phyloP scores from a whole-genome alignment of 2,113 vertebrate genomes.

The Stegostoma tigrinum region DNA sequence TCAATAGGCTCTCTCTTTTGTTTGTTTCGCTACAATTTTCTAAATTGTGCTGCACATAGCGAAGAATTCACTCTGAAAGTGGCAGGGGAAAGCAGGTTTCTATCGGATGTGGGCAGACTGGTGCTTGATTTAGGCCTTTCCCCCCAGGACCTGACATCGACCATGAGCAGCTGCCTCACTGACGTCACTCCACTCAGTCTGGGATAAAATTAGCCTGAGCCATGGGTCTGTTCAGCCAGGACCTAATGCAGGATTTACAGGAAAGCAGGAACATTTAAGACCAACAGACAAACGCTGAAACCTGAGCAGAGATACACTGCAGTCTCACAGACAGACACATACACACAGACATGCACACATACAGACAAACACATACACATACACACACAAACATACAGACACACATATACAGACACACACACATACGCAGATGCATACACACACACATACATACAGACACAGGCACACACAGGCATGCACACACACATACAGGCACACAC shows the following conservation, averaged over 20 bases:
- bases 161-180: conserved; percentile 1
- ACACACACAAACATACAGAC: not conserved
- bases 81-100: not conserved
- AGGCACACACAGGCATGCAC: too few species aligned
- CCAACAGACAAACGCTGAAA: not conserved
- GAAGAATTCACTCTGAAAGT: not conserved
- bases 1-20: not conserved
- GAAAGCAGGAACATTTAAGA: not conserved
- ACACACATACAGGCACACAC: too few species aligned
- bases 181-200: conserved; percentile 22
- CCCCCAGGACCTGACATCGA: not conserved
- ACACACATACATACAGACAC: not conserved
- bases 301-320: too few species aligned
- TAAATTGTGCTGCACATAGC: not conserved
- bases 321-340: not conserved
- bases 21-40: not conserved
- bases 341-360: not conserved
- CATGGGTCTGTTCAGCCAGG: not conserved
- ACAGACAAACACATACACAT: not conserved
- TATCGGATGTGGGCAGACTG: not conserved
- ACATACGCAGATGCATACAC: not conserved
- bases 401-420: not conserved
- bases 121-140: not conserved
- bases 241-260: conserved; percentile 8
- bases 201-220: not conserved